Conservation (phyloP, 2,797 vertebrate species). For the Enteromius argenteus region DNA sequence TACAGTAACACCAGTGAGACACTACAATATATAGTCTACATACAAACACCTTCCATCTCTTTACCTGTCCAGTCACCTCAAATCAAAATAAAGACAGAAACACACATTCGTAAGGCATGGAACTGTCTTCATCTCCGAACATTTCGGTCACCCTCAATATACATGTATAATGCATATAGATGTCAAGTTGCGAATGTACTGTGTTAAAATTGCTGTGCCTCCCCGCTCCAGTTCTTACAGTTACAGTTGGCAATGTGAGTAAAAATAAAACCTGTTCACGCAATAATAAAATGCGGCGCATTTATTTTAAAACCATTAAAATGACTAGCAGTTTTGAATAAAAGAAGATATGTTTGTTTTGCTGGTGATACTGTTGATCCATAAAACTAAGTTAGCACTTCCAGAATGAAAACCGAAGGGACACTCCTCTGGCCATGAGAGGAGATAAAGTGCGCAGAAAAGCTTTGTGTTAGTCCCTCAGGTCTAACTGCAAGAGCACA, state of each 20-base stretch:
- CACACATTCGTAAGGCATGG: conserved; percentile 74
- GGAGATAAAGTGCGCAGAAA: conserved; percentile 77
- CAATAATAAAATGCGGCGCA: conserved; percentile 44
- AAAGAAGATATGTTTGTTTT: conserved; percentile 50
- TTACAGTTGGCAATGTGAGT: conserved; percentile 43
- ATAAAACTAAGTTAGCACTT: conserved; percentile 51
- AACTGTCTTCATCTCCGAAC: conserved; percentile 63
- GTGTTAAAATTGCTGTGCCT: conserved; percentile 48
- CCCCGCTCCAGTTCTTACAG: conserved; percentile 38
- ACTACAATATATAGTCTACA: conserved; percentile 76
- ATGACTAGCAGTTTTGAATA: conserved; percentile 55
- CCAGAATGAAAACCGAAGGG: conserved; percentile 62
- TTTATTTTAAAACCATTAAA: conserved; percentile 45
- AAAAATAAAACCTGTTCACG: conserved; percentile 36
- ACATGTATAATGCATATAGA: conserved; percentile 48
- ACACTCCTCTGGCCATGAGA: conserved; percentile 54
- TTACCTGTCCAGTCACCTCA: conserved; percentile 65
- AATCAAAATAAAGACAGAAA: conserved; percentile 61
- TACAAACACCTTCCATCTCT: conserved; percentile 69
- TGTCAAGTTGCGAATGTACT: conserved; percentile 46
- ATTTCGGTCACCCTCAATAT: conserved; percentile 40
- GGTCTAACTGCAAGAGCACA: conserved; percentile 28
- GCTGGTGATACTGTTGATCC: conserved; percentile 60
- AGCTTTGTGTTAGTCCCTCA: conserved; percentile 67
- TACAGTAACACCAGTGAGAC: conserved; percentile 80